Evolutionary conservation across 2,797 vertebrate species (phyloP), one percentile per base, ranked within the genome.

Genomic region (Menidia menidia): DNA sequence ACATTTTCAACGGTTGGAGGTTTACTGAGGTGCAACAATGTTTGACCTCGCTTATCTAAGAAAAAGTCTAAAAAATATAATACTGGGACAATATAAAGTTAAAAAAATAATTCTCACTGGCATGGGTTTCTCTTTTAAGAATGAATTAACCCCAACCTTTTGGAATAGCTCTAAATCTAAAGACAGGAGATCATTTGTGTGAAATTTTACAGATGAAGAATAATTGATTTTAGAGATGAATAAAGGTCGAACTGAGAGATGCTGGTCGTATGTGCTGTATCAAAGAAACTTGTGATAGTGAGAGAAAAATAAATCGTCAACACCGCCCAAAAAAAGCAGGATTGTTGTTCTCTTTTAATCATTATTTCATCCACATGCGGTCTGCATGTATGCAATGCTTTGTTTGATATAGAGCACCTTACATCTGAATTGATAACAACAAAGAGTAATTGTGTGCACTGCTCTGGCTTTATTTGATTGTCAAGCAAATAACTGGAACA

Each of bases 341-440:
- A 86, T 77, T 88, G 82, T 84, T 89, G 78, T 89, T 82, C 68
- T 71, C 66, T 81, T 25, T 25, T 85, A 71, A 88, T 90, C 86
- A 86, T 82, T 83, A 82, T 84, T 84, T 80, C 62, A 63, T 64
- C 60, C 74, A 68, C 82, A 87, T 85, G 80, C 79, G 70, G 71
- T 74, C 65, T 78, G 70, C 56, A 60, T 75, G 84, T 81, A 82
- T 81, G 71, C 7, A 18, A 31, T 65, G 77, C 25, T 71, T 80
- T 82, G 71, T 75, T 81, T 83, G 64, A 86, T 75, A 64, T 60
- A 9, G 30, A 60, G 60, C 54, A 63, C 69, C 64, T 84, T 71
- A 63, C 72, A 71, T 80, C 77, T 71, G 59, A 64, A 48, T 80
- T 78, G 85, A 68, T 51, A 10, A 52, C 55, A 78, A 78, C 56